phyloP scores from a whole-genome alignment of 2,888 invertebrate species.

The Mimas tiliae region DNA sequence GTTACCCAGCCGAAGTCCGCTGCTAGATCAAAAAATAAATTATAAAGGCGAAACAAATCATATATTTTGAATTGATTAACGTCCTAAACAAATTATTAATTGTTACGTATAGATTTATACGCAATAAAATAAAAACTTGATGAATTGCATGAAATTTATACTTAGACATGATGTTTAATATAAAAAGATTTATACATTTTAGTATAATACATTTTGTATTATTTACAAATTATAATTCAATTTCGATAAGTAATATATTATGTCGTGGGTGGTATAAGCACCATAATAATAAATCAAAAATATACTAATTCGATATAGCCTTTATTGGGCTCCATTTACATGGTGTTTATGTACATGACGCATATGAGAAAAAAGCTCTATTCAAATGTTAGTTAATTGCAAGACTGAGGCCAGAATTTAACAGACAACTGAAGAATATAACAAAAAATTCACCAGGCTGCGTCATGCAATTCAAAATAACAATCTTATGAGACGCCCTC shows the following conservation, averaged over 20 bases:
- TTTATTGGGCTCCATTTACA: too few relatives aligned
- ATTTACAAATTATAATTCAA: background rate
- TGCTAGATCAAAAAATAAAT: background rate
- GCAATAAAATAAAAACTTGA: background rate
- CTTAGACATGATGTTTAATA: background rate
- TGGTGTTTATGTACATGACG: too few relatives aligned
- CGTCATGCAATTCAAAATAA: too few relatives aligned
- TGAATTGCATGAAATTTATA: background rate
- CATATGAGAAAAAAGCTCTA: too few relatives aligned
- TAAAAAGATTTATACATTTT: background rate
- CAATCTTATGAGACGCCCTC: too few relatives aligned
- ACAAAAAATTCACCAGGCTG: too few relatives aligned
- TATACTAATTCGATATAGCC: background rate
- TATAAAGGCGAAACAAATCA: background rate
- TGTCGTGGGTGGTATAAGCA: background rate
- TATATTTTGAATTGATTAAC: background rate
- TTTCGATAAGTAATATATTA: background rate
- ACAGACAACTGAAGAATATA: too few relatives aligned
- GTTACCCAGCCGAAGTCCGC: background rate
- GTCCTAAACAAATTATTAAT: too few relatives aligned
- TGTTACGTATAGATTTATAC: background rate
- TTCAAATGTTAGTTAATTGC: too few relatives aligned
- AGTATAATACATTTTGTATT: background rate
- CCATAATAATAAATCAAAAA: background rate
- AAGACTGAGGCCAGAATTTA: too few relatives aligned